These are phyloP conservation scores for Psilanteris sp. DNA, from an alignment of 1,140 invertebrate species.

Conservation along the genomic window DNA sequence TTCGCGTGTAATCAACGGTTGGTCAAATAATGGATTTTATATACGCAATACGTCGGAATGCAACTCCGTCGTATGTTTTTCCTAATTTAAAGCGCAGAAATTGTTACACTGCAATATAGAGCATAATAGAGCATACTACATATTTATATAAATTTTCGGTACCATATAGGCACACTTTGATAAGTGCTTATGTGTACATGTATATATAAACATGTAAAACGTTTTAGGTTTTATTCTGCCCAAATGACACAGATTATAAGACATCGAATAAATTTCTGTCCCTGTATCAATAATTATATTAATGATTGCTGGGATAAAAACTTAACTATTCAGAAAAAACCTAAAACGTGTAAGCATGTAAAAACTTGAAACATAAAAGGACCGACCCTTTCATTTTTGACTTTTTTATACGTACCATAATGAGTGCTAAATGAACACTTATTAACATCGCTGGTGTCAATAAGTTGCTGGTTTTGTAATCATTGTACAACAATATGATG, in stretches of 20 bases:
- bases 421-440: conserved; percentile 49
- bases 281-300: conserved; percentile 3
- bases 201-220: conserved; percentile 24
- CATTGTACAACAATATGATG: conserved; percentile 25
- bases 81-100: conserved; percentile 58
- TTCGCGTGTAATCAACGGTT: conserved; percentile 67
- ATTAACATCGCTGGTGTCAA: conserved; percentile 33
- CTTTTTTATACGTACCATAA: conserved; percentile 32
- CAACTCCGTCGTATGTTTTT: conserved; percentile 39
- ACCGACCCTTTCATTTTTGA: conserved; percentile 29
- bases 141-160: conserved; percentile 51
- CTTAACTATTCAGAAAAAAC: background rate
- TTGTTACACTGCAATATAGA: conserved; percentile 61
- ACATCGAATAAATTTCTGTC: conserved; percentile 26
- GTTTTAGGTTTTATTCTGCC: conserved; percentile 8
- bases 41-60: conserved; percentile 19
- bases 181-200: conserved; percentile 7
- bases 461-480: conserved; percentile 32
- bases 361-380: conserved; percentile 36
- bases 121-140: conserved; percentile 58
- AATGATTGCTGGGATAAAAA: no score
- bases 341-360: conserved; percentile 19
- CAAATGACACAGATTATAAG: background rate
- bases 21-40: conserved; percentile 65
- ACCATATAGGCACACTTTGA: conserved; percentile 3